phyloP scores from a whole-genome alignment of 2,113 vertebrate species.

The Monopterus albus region DNA sequence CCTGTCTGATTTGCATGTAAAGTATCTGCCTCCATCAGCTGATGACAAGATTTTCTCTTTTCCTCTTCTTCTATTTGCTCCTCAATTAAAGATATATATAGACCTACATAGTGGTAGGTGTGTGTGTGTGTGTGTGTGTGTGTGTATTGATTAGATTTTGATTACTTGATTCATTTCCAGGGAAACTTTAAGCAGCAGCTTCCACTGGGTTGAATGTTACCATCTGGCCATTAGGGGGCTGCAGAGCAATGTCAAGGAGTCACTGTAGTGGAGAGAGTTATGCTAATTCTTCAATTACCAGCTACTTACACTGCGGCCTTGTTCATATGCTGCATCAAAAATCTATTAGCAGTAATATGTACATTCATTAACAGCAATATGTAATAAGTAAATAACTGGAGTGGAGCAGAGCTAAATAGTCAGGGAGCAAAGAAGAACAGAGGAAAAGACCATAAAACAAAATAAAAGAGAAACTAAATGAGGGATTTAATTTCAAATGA shows the following conservation, averaged over 20 bases:
- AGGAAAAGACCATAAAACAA: neutral
- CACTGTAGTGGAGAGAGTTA: conserved; percentile 15
- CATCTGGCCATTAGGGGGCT: conserved; percentile 54
- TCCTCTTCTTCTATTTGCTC: neutral
- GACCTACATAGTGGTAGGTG: no score
- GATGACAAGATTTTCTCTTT: neutral
- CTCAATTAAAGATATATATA: neutral
- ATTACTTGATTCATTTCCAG: conserved; percentile 28
- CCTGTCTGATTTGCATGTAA: conserved; percentile 17
- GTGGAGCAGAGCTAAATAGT: neutral
- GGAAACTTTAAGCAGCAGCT: neutral
- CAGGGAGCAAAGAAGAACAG: neutral
- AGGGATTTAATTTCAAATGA: neutral
- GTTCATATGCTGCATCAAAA: conserved; percentile 55
- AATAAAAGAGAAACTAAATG: neutral
- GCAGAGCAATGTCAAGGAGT: conserved; percentile 41
- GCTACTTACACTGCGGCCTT: conserved; percentile 52
- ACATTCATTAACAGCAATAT: conserved; percentile 47
- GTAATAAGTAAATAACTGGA: conserved; percentile 24
- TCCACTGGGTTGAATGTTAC: neutral
- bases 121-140: no score
- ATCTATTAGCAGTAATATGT: conserved; percentile 54
- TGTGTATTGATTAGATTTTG: neutral
- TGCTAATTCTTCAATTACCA: conserved; percentile 70
- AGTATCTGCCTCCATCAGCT: neutral